Evolutionary conservation across 2,888 invertebrate genomes (phyloP), one percentile per base, ranked within the genome.

Genomic region (Melipona bicolor): DNA sequence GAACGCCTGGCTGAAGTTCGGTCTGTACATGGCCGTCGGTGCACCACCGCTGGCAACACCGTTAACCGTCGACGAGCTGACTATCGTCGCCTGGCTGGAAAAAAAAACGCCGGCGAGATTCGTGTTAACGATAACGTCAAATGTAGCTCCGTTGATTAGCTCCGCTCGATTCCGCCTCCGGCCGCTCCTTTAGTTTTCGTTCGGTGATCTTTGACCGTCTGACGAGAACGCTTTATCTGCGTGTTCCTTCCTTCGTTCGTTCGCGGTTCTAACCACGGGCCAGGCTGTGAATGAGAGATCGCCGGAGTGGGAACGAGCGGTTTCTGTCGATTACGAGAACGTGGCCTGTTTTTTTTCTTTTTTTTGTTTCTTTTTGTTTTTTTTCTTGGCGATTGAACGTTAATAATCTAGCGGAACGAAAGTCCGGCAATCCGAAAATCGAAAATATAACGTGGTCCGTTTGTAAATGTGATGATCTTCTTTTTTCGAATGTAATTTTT

Each of bases 1-100:
- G 92, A 97, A 97, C 49, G 97, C 97, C 92, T 96, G 96, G 68
- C 97, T 96, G 94, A 97, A 97, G 90, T 97, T 96, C 68, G 97
- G 97, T 95, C 97, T 95, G 95, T 97, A 97, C 95, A 97, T 95
- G 75, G 97, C 96, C 82, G 96, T 96, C 21, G 96, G 96, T 64
- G 96, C 96, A 75, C 95, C 95, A 73, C 95, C 95, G 80, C 90
- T 89, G 65, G 91, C 93, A 59, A 93, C 93, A 65, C 94, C 95
- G 88, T 95, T 95, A 70, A 94, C 94, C 86, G 93, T 92, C 82
- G 94, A 93, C 79, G 94, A 95, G 92, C 95, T 95, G 49, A 96
- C 96, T 77, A 96, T 96, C 84, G 96, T 96, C 43, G 96, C 96
- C 76, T 96, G 96, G 93, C 96, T 96, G 95, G 17, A 43, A 43